Evolutionary conservation across 2,888 invertebrate species (phyloP).

Genomic region (Nomada fabriciana): DNA sequence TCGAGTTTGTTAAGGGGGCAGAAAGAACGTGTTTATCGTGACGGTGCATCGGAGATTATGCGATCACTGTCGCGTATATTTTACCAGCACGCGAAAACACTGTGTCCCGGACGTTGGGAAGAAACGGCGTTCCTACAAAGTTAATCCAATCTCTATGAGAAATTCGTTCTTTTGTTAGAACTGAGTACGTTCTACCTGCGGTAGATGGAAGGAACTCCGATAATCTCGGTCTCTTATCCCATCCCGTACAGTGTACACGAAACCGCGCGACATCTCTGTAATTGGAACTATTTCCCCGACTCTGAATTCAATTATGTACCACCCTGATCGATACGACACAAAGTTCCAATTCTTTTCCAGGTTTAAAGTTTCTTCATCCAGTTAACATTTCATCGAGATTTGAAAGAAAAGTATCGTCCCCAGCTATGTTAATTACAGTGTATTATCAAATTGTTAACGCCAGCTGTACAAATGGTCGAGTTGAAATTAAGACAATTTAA

Average conservation of each 20-base stretch:
- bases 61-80: slow-evolving; percentile 61
- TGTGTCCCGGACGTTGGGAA: slow-evolving; percentile 60
- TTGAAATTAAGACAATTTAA: too few relatives aligned
- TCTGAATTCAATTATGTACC: neutral
- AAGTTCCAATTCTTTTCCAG: too few relatives aligned
- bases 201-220: slow-evolving; percentile 26
- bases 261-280: slow-evolving; percentile 4
- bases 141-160: slow-evolving; percentile 65
- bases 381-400: neutral
- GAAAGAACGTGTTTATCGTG: slow-evolving; percentile 57
- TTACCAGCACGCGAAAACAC: slow-evolving; percentile 53
- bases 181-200: slow-evolving; percentile 2
- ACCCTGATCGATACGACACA: neutral
- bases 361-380: too few relatives aligned
- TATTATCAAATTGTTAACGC: too few relatives aligned
- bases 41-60: slow-evolving; percentile 44
- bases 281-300: slow-evolving; percentile 20
- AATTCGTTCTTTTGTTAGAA: slow-evolving; percentile 56
- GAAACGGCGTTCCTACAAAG: slow-evolving; percentile 43
- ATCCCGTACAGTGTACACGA: slow-evolving; percentile 20
- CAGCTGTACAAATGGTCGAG: too few relatives aligned
- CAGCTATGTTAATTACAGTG: too few relatives aligned
- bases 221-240: slow-evolving; percentile 49
- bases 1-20: slow-evolving; percentile 49
- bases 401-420: neutral